Base-by-base conservation (phyloP, 2,888 invertebrate species). In the Aphodius sticticus region DNA sequence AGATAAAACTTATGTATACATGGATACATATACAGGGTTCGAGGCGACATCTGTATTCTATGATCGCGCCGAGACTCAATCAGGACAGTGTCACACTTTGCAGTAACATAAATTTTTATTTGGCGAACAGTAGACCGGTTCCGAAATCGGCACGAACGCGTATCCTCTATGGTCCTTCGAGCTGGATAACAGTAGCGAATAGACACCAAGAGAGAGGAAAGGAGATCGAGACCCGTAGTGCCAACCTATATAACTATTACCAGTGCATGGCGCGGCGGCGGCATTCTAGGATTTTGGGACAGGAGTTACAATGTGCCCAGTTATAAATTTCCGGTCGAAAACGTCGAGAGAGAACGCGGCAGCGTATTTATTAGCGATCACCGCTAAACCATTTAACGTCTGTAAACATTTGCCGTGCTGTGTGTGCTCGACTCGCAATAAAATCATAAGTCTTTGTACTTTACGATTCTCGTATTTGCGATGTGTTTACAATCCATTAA, bases 11-110 rank as follows among this genome's bases (percentile, higher is more conserved):
- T 53, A 53, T 53, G 9, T 9, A 53, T 53, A 53, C 38, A 38
- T 38, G 7, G 6, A 7, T 38, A n/a, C 53, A 5, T 53, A 53
- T 7, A 53, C 1, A 1, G 7, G 12, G 53, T 12, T 53, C 12
- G 53, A 26, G 53, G 53, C 53, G 6, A 53, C 53, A 53, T 53
- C 53, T 53, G 53, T 53, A 53, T 53, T 53, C 53, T 53, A 53
- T 53, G 53, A 53, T 53, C 53, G 53, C 53, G 12, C 53, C 53
- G 53, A 53, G 12, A 53, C 53, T 53, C 53, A 53, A 53, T 53
- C 53, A 53, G 53, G 53, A 53, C 53, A 53, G 53, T 53, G 53
- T 53, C 53, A 53, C 53, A 53, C 53, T 53, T 53, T 53, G 53
- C 53, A 53, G 53, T 53, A 53, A 53, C 53, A 53, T 53, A 53